These are phyloP conservation scores for Sphecodes monilicornis DNA, from an alignment of 2,888 invertebrate species.

Conservation along the genomic window DNA sequence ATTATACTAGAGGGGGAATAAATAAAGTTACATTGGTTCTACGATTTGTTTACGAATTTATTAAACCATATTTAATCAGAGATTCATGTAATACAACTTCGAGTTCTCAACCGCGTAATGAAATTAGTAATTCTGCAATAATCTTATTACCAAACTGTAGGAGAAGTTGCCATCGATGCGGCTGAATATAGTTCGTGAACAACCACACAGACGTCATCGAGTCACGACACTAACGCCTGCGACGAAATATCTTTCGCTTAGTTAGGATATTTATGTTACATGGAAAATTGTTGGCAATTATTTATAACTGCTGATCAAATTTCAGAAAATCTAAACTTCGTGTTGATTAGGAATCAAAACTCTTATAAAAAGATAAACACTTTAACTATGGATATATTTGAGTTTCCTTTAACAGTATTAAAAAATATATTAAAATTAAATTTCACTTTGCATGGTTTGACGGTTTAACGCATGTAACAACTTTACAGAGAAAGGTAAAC, in stretches of 20 bases:
- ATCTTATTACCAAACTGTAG: conserved; percentile 54
- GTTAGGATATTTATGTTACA: conserved; percentile 16
- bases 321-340: neutral
- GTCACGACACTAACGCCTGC: conserved; percentile 19
- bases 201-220: conserved; percentile 49
- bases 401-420: too few relatives aligned
- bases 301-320: neutral
- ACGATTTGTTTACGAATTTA: conserved; percentile 29
- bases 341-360: neutral
- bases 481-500: neutral
- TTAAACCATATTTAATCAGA: conserved; percentile 19
- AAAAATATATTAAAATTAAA: neutral
- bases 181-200: conserved; percentile 40
- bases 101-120: conserved; percentile 45
- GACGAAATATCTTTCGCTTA: conserved; percentile 41
- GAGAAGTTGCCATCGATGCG: conserved; percentile 50
- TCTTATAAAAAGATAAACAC: neutral
- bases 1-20: neutral
- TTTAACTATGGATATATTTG: neutral
- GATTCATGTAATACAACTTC: conserved; percentile 26
- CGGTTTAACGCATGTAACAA: neutral
- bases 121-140: conserved; percentile 52
- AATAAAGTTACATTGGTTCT: neutral
- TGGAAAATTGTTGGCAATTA: conserved; percentile 2
- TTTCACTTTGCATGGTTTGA: neutral